phyloP scores from a whole-genome alignment of 2,888 invertebrate species.

The Drosophila rubida region DNA sequence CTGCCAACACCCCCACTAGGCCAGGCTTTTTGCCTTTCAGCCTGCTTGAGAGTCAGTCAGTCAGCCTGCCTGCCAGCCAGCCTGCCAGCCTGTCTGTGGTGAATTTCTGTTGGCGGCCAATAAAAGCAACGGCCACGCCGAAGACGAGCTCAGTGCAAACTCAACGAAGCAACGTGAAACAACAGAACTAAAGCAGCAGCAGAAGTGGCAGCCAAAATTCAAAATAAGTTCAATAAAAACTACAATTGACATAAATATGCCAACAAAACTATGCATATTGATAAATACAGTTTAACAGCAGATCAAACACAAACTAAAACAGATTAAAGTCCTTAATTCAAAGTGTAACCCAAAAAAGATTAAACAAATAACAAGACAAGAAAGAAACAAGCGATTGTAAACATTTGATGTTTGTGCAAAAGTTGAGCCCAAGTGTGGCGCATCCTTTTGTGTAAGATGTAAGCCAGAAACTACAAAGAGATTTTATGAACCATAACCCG shows the following conservation, averaged over 20 bases:
- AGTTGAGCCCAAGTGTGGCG: slow-evolving; percentile 11
- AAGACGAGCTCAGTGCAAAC: slow-evolving; percentile 70
- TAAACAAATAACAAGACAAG: background rate
- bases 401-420: slow-evolving; percentile 11
- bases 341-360: slow-evolving; percentile 17
- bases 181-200: slow-evolving; percentile 40
- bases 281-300: background rate
- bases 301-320: background rate
- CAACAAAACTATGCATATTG: background rate
- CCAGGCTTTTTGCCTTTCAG: slow-evolving; percentile 11
- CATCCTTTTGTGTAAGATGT: slow-evolving; percentile 16
- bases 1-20: slow-evolving; percentile 40
- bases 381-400: slow-evolving; percentile 3
- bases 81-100: slow-evolving; percentile 68
- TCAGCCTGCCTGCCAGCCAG: slow-evolving; percentile 22
- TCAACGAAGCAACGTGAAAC: slow-evolving; percentile 69
- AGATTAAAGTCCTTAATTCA: background rate
- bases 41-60: background rate
- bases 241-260: slow-evolving; percentile 6
- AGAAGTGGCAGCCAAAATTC: slow-evolving; percentile 21
- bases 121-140: slow-evolving; percentile 63
- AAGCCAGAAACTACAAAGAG: slow-evolving; percentile 13
- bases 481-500: slow-evolving; percentile 27
- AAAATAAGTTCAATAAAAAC: background rate
- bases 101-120: slow-evolving; percentile 69